Evolutionary conservation across 1,140 invertebrate species (phyloP).

Genomic region (Pteromalus puparum): DNA sequence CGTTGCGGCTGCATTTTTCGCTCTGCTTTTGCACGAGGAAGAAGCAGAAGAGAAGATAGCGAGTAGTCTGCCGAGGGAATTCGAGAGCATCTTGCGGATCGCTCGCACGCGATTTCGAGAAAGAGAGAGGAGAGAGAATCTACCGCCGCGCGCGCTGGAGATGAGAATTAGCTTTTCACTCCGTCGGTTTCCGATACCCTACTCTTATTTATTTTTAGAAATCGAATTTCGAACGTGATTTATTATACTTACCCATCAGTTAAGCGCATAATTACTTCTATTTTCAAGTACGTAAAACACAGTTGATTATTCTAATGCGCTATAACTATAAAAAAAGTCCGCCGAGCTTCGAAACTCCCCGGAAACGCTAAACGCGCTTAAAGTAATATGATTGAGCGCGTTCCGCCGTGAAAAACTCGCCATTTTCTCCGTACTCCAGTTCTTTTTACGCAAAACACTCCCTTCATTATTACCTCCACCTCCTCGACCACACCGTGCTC

Average conservation of each 20-base stretch:
- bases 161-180: not conserved
- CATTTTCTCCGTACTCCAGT: not conserved
- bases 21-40: constrained; percentile 10
- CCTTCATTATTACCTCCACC: constrained; percentile 9
- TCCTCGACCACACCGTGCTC: not conserved
- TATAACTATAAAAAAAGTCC: not conserved
- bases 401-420: not conserved
- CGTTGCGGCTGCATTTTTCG: constrained; percentile 1
- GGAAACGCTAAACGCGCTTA: not conserved
- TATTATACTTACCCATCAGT: no score
- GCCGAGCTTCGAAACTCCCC: not conserved
- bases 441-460: not conserved
- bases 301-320: not conserved
- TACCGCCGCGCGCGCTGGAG: no score
- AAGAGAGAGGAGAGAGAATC: not conserved
- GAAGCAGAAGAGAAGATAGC: not conserved
- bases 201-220: no score
- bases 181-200: not conserved
- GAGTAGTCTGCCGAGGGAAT: not conserved
- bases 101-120: constrained; percentile 13
- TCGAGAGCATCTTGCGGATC: constrained; percentile 1
- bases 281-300: not conserved
- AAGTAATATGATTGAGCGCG: not conserved
- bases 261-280: no score
- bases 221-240: no score